Evolutionary conservation across 35 echinoderm and acorn worm genomes (phyloP).

Genomic region (Heliocidaris erythrogramma): DNA sequence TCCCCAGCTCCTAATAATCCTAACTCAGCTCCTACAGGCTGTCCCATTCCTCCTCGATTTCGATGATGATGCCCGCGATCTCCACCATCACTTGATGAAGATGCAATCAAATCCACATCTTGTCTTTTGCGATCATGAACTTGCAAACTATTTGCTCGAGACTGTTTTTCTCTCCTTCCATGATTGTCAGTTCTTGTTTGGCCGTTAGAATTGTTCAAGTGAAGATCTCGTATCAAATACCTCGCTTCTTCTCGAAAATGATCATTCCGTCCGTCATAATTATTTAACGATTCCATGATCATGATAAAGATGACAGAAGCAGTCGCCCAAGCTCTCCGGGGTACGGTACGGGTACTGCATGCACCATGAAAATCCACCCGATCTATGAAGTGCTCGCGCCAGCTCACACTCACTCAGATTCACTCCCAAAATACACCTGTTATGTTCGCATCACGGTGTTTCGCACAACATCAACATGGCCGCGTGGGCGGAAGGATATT

Average conservation of each 20-base stretch:
- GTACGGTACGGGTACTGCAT: not conserved
- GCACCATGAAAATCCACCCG: not conserved
- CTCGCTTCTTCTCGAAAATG: constrained; percentile 23
- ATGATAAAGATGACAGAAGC: not conserved
- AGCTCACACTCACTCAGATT: not conserved
- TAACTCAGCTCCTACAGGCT: constrained; percentile 35
- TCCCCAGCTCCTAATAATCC: constrained; percentile 20
- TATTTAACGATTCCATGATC: constrained; percentile 39
- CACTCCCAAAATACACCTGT: constrained; percentile 35
- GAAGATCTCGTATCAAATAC: constrained; percentile 28
- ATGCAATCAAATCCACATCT: not conserved
- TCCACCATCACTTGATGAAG: not conserved
- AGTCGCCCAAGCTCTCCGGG: not conserved
- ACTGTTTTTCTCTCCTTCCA: not conserved
- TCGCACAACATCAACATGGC: not conserved
- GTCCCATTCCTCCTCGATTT: constrained; percentile 37
- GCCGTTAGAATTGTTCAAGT: constrained; percentile 16
- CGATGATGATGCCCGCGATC: not conserved
- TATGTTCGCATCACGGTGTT: not conserved
- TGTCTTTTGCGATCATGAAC: not conserved
- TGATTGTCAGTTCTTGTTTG: constrained; percentile 13
- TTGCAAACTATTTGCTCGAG: not conserved
- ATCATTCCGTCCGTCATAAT: not conserved
- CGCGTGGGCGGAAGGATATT: constrained; percentile 45
- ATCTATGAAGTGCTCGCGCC: not conserved